These are phyloP conservation scores for Pholis gunnellus DNA, from an alignment of 2,113 vertebrate species.

Conservation along the genomic window DNA sequence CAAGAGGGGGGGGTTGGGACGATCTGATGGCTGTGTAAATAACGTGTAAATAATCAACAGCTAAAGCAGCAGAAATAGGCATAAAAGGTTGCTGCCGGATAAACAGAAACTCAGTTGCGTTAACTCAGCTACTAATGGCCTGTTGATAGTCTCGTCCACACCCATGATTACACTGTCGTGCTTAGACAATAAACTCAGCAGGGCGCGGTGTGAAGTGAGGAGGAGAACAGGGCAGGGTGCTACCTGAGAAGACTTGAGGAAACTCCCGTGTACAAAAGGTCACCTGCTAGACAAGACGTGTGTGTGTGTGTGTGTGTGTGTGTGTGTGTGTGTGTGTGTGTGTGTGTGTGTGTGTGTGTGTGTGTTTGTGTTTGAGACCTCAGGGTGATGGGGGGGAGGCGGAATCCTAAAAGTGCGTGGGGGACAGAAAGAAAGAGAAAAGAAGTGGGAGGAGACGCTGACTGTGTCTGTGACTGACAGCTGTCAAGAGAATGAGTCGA, in stretches of 20 bases:
- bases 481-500: conserved; percentile 67
- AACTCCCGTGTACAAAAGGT: conserved; percentile 67
- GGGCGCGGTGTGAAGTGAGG: conserved; percentile 60
- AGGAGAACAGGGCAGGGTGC: conserved; percentile 49
- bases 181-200: conserved; percentile 64
- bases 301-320: conserved; percentile 11
- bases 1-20: conserved; percentile 28
- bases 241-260: conserved; percentile 48
- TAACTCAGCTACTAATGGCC: conserved; percentile 41
- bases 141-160: conserved; percentile 65
- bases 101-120: conserved; percentile 52
- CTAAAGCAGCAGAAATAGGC: conserved; percentile 25
- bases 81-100: conserved; percentile 14
- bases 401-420: conserved; percentile 28
- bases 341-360: neutral
- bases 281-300: conserved; percentile 47
- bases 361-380: conserved; percentile 4
- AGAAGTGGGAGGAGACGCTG: conserved; percentile 24
- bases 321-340: neutral
- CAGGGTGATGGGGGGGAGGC: conserved; percentile 1
- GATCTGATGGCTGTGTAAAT: conserved; percentile 34
- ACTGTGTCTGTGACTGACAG: conserved; percentile 72
- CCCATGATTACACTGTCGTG: conserved; percentile 48
- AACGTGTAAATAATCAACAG: conserved; percentile 62
- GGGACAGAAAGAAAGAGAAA: conserved; percentile 1